Evolutionary conservation across 2,888 invertebrate genomes (phyloP).

Genomic region (Platycnemis pennipes): DNA sequence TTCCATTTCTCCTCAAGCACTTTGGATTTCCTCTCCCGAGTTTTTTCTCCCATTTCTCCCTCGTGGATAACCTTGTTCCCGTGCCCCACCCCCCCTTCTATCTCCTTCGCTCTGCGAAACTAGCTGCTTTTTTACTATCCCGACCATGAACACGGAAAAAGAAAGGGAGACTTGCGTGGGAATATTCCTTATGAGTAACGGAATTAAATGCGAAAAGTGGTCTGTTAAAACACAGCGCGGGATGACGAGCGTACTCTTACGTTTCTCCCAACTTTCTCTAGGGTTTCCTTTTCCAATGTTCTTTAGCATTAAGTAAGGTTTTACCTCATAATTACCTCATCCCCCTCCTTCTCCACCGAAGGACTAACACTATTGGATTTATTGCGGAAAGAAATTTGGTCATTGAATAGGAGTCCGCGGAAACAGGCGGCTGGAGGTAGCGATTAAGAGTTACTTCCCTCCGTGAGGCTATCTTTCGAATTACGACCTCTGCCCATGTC

Average conservation of each 20-base stretch:
- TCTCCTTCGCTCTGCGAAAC: not conserved
- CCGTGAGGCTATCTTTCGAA: not conserved
- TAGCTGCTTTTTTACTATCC: not conserved
- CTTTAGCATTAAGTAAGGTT: not conserved
- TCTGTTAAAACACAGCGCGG: not conserved
- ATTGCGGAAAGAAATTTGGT: not conserved
- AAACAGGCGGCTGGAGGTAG: not conserved
- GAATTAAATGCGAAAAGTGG: constrained; percentile 8
- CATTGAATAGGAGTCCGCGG: not conserved
- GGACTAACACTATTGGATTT: not conserved
- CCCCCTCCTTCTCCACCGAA: not conserved
- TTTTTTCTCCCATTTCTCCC: no score
- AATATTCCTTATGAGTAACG: not conserved
- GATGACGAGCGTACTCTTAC: not conserved
- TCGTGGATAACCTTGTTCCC: not conserved
- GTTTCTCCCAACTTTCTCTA: not conserved
- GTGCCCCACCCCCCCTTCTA: no score
- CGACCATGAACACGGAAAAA: not conserved
- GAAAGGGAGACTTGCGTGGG: not conserved
- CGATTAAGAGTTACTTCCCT: not conserved
- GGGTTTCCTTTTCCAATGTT: not conserved
- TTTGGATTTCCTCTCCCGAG: constrained; percentile 11
- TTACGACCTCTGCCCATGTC: not conserved
- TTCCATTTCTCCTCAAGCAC: not conserved
- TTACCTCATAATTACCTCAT: not conserved